A percentile compares a stretch with the other conserved stretches of the same genome.
phyloP scores from a whole-genome alignment of 2,888 invertebrate genomes.

The Cordylochernes scorpioides region DNA sequence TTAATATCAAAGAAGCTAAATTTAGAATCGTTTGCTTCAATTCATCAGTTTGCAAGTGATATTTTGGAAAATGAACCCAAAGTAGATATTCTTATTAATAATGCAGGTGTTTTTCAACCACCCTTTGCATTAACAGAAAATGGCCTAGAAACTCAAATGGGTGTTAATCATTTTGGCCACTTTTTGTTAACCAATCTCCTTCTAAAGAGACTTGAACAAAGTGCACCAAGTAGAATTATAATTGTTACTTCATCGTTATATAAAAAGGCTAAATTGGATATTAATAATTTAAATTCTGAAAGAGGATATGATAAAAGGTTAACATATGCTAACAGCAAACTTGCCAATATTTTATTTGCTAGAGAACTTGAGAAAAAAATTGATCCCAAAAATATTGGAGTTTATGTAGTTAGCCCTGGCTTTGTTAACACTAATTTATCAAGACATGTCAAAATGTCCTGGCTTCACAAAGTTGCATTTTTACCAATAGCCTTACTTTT shows the following conservation, averaged over 20 bases:
- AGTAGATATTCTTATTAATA: conserved; percentile 48
- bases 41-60: conserved; percentile 51
- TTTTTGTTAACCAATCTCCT: conserved; percentile 73
- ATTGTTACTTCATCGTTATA: conserved; percentile 16
- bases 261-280: conserved; percentile 8
- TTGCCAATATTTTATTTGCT: conserved; percentile 20
- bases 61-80: conserved; percentile 41
- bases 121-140: conserved; percentile 37
- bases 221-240: conserved; percentile 14
- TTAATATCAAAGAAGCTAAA: conserved; percentile 23
- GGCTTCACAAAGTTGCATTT: conserved; percentile 44
- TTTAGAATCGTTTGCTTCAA: conserved; percentile 25
- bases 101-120: conserved; percentile 51
- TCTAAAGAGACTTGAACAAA: conserved; percentile 16
- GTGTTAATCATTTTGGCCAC: conserved; percentile 35
- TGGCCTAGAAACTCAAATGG: conserved; percentile 52
- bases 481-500: conserved; percentile 40
- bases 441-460: conserved; percentile 33
- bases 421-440: conserved; percentile 50
- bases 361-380: conserved; percentile 17
- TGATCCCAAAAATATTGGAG: conserved; percentile 5
- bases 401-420: conserved; percentile 34
- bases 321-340: conserved; percentile 19
- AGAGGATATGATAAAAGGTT: conserved; percentile 13
- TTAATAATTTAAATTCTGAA: conserved; percentile 13